Base-by-base conservation (phyloP, 1,140 invertebrate species). In the Temnothorax curvispinosus region DNA sequence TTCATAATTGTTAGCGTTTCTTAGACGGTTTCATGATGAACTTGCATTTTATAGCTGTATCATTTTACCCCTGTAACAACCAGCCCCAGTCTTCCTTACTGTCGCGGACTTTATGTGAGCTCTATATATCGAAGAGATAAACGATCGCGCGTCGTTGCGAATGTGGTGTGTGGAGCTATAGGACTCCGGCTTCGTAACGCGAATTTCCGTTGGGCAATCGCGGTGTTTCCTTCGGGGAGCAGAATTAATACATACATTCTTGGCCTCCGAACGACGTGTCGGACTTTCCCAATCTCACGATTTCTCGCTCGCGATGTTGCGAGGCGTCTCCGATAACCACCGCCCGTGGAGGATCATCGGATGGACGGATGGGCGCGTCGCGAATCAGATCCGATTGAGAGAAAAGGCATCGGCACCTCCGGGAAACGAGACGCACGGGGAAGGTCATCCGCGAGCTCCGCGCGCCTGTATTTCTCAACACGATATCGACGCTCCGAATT, bases 271-370 rank as follows among this genome's bases (percentile, higher is more conserved):
- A 71, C 67, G 44, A 69, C 56, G 58, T n/a, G 56, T 74, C 18
- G 32, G 64, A 62, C 64, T 85, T 88, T 54, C 64, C 50, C n/a
- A 18, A 76, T 44, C 52, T 35, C 58, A 71, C 52, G 62, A 88
- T 78, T 88, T 85, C 65, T 69, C 69, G 21, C 13, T 56, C 21
- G 13, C 13, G 50, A 77, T 65, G 74, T 85, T 71, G 21, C 38
- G 62, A n/a, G 47, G 62, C 60, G 21, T 78, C 35, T 60, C 13
- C 18, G 69, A 41, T 88, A 62, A 88, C 47, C 13, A 67, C 54
- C 13, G 60, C 72, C 58, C 54, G 58, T 74, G 74, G 41, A 72
- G 47, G 47, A 77, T 85, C 54, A 50, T 21, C 67, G 58, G 54
- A 65, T 69, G 27, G 27, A 27, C 27, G 27, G 27, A 65, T 69